A percentile compares a stretch with the other conserved stretches of the same genome.
Evolutionary conservation across 2,888 invertebrate species (phyloP).

Genomic region (Brassicogethes aeneus): DNA sequence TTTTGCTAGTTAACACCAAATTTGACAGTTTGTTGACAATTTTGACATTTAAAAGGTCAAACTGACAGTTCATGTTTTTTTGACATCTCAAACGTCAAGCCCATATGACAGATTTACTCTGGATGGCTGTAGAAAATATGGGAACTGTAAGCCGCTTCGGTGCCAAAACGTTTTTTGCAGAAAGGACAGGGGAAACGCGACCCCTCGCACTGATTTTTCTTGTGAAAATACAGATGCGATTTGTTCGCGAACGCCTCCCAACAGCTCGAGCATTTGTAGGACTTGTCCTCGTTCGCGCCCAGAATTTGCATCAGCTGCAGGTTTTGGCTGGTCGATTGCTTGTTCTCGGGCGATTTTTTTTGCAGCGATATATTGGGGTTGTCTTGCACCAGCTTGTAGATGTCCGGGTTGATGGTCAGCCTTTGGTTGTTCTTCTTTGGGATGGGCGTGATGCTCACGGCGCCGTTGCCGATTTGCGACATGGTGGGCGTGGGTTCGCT

Average conservation of each 20-base stretch:
- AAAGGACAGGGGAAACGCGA: slow-evolving; percentile 41
- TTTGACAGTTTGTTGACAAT: too few species aligned
- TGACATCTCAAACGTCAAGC: too few species aligned
- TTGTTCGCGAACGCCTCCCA: slow-evolving; percentile 39
- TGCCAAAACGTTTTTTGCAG: slow-evolving; percentile 40
- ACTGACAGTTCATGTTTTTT: too few species aligned
- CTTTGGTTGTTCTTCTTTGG: slow-evolving; percentile 30
- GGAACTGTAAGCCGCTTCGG: slow-evolving; percentile 40
- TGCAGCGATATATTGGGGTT: slow-evolving; percentile 39
- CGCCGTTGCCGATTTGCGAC: slow-evolving; percentile 22
- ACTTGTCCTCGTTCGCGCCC: slow-evolving; percentile 18
- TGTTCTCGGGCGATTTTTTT: slow-evolving; percentile 19
- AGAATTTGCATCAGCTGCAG: slow-evolving; percentile 2
- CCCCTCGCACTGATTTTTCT: slow-evolving; percentile 40
- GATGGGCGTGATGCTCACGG: slow-evolving; percentile 38
- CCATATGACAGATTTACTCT: too few species aligned
- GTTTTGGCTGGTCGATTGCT: slow-evolving; percentile 5
- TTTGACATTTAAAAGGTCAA: too few species aligned
- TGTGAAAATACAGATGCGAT: slow-evolving; percentile 40
- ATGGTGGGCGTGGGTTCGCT: slow-evolving; percentile 16
- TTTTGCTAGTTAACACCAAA: too few species aligned
- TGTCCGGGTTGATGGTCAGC: slow-evolving; percentile 31
- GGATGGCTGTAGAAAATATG: slow-evolving; percentile 42
- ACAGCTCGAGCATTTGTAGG: slow-evolving; percentile 40
- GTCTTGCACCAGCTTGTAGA: slow-evolving; percentile 37